phyloP scores from a whole-genome alignment of 2,113 vertebrate genomes.

The Siniperca chuatsi region DNA sequence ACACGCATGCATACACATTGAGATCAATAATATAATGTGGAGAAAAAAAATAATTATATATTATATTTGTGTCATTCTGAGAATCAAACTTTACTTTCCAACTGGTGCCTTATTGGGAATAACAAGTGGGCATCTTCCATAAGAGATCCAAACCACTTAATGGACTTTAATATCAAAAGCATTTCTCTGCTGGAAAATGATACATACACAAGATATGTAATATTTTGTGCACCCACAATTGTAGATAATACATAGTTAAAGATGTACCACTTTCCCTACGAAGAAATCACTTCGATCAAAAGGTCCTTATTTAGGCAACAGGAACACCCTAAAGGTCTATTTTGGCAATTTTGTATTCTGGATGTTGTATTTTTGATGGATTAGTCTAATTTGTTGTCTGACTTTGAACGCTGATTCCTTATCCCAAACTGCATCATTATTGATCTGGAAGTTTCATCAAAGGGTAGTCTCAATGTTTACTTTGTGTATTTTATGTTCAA shows the following conservation, averaged over 20 bases:
- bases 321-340: not conserved
- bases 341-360: not conserved
- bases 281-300: not conserved
- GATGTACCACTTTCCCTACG: not conserved
- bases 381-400: not conserved
- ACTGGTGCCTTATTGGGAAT: not conserved
- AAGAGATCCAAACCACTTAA: not conserved
- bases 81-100: not conserved
- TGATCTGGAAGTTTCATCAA: not conserved
- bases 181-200: not conserved
- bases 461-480: not conserved
- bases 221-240: not conserved
- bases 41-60: not conserved
- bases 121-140: not conserved
- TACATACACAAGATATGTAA: not conserved
- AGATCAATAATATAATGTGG: not conserved
- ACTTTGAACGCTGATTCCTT: not conserved
- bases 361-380: not conserved
- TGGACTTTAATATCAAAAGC: not conserved
- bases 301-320: not conserved
- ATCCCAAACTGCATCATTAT: not conserved
- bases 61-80: not conserved
- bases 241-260: not conserved
- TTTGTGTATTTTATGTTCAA: not conserved
- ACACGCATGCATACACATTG: not conserved